A percentile compares a stretch with the other conserved stretches of the same genome.
Evolutionary conservation across 2,888 invertebrate genomes (phyloP).

Genomic region (Idaea dimidiata): DNA sequence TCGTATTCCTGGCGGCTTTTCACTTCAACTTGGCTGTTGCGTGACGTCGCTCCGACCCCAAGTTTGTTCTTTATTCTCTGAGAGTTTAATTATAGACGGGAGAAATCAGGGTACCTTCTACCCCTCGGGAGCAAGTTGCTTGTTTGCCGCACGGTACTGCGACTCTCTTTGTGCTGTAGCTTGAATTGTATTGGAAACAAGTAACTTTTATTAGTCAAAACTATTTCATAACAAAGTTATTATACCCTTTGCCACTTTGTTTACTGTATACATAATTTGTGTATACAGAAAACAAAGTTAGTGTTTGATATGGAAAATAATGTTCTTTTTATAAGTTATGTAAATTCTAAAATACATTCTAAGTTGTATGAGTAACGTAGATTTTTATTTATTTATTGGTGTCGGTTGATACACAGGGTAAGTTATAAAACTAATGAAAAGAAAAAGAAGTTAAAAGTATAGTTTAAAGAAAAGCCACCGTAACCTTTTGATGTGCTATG

Average conservation of each 20-base stretch:
- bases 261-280: too few relatives aligned
- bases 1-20: conserved; percentile 66
- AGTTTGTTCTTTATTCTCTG: conserved; percentile 63
- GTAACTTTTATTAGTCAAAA: neutral
- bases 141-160: conserved; percentile 16
- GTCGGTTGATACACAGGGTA: too few relatives aligned
- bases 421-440: too few relatives aligned
- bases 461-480: too few relatives aligned
- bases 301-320: too few relatives aligned
- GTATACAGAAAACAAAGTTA: too few relatives aligned
- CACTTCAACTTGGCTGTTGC: conserved; percentile 62
- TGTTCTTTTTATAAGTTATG: too few relatives aligned
- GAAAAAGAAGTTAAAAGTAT: too few relatives aligned
- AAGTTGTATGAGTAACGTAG: too few relatives aligned
- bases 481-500: too few relatives aligned
- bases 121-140: conserved; percentile 24
- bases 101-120: conserved; percentile 34
- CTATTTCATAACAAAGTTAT: neutral
- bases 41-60: conserved; percentile 64
- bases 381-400: too few relatives aligned
- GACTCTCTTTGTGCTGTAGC: conserved; percentile 2
- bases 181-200: neutral
- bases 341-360: too few relatives aligned
- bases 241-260: neutral
- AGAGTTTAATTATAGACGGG: conserved; percentile 55